Conservation (phyloP, 2,113 vertebrate species). For the Phylloscopus trochilus region DNA sequence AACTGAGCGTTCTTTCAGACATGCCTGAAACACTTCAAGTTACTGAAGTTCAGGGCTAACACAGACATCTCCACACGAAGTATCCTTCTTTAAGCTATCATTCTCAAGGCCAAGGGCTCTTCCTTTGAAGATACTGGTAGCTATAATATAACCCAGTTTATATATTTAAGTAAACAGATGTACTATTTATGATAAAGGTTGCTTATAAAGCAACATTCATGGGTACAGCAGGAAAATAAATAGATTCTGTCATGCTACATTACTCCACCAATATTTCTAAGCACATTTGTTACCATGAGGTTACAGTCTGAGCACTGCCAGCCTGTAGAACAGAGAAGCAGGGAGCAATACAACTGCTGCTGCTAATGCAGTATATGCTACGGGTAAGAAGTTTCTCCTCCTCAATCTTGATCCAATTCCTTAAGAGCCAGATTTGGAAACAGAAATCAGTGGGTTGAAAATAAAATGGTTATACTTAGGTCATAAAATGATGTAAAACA, state of each 20-base stretch:
- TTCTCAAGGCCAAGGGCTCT: not conserved
- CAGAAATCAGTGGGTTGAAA: not conserved
- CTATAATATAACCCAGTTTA: not conserved
- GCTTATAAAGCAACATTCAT: not conserved
- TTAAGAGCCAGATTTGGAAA: not conserved
- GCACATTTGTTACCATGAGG: not conserved
- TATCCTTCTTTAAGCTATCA: not conserved
- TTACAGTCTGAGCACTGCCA: not conserved
- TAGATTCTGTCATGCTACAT: not conserved
- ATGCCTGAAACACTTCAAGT: not conserved
- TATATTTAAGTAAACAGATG: not conserved
- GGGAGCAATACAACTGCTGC: not conserved
- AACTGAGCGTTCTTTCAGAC: not conserved
- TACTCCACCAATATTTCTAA: not conserved
- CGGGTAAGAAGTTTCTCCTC: accelerated
- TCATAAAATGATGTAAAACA: not conserved
- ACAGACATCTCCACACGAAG: not conserved
- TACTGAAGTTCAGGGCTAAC: not conserved
- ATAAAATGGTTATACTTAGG: not conserved
- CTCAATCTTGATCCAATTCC: not conserved
- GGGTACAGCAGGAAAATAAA: not conserved
- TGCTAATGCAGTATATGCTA: accelerated
- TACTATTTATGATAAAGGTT: not conserved
- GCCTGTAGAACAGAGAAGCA: not conserved
- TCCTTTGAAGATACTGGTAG: not conserved